A percentile compares a stretch with the other conserved stretches of the same genome.
Evolutionary conservation across 2,888 invertebrate genomes (phyloP).

Genomic region (Zonitis immaculata): DNA sequence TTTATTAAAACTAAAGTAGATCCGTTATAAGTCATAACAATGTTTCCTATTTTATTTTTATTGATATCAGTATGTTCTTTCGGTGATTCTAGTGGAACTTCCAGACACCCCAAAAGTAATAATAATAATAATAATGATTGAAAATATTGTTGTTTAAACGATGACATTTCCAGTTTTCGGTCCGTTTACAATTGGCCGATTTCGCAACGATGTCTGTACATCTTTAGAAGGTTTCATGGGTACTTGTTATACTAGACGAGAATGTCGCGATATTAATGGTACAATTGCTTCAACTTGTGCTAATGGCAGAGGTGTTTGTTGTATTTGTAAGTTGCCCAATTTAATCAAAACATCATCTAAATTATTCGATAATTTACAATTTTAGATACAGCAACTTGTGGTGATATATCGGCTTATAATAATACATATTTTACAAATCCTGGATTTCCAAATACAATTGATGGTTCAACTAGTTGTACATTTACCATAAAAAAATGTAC

Average conservation of each 20-base stretch:
- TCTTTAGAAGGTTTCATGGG: slow-evolving; percentile 65
- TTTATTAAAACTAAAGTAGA: too few relatives aligned
- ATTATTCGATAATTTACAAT: too few relatives aligned
- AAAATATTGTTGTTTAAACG: too few relatives aligned
- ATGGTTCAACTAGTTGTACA: slow-evolving; percentile 65
- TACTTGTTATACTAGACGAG: slow-evolving; percentile 68
- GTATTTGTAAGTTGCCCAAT: slow-evolving; percentile 67
- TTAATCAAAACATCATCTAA: not conserved
- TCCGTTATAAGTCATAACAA: too few relatives aligned
- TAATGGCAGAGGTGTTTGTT: slow-evolving; percentile 69
- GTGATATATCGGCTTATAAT: slow-evolving; percentile 64
- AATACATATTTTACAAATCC: slow-evolving; percentile 82
- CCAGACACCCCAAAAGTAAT: not conserved
- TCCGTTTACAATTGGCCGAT: slow-evolving; percentile 59
- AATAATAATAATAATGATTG: too few relatives aligned
- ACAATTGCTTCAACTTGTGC: slow-evolving; percentile 69
- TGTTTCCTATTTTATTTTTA: not conserved
- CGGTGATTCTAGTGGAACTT: not conserved
- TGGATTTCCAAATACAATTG: slow-evolving; percentile 66
- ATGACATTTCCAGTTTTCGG: not conserved
- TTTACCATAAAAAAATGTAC: slow-evolving; percentile 68
- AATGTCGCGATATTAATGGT: slow-evolving; percentile 68
- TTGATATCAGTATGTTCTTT: not conserved
- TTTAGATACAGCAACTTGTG: slow-evolving; percentile 73
- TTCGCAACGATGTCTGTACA: slow-evolving; percentile 64